Evolutionary conservation across 2,888 invertebrate genomes (phyloP).

Genomic region (Euzophera pinguis): DNA sequence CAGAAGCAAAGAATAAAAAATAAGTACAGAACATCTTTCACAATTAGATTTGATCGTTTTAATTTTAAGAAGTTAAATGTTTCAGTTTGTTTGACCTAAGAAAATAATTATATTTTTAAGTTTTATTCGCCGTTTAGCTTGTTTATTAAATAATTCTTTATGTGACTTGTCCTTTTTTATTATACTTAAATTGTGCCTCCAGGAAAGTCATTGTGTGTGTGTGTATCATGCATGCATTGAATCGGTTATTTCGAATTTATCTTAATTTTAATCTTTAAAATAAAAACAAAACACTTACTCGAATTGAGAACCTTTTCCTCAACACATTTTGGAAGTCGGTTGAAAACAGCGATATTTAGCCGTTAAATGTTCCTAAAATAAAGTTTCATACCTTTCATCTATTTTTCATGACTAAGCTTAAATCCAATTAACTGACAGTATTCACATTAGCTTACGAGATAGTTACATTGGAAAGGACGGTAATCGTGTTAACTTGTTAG

Average conservation of each 20-base stretch:
- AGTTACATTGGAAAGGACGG: background rate
- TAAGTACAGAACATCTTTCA: slow-evolving; percentile 14
- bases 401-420: background rate
- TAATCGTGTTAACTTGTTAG: background rate
- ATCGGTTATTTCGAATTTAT: too few relatives aligned
- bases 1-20: slow-evolving; percentile 44
- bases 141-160: background rate
- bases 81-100: slow-evolving; percentile 1
- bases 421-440: background rate
- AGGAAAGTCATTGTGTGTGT: too few relatives aligned
- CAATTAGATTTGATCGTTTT: background rate
- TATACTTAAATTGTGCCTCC: too few relatives aligned
- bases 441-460: background rate
- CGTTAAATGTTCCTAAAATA: background rate
- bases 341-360: too few relatives aligned
- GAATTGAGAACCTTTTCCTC: too few relatives aligned
- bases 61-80: background rate
- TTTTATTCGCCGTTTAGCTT: background rate
- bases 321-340: too few relatives aligned
- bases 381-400: background rate
- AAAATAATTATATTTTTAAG: background rate
- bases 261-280: too few relatives aligned
- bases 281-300: too few relatives aligned
- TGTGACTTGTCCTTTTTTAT: background rate
- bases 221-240: too few relatives aligned